Evolutionary conservation across 2,797 vertebrate genomes (phyloP), one percentile per base, ranked within the genome.

Genomic region (Euthynnus affinis): DNA sequence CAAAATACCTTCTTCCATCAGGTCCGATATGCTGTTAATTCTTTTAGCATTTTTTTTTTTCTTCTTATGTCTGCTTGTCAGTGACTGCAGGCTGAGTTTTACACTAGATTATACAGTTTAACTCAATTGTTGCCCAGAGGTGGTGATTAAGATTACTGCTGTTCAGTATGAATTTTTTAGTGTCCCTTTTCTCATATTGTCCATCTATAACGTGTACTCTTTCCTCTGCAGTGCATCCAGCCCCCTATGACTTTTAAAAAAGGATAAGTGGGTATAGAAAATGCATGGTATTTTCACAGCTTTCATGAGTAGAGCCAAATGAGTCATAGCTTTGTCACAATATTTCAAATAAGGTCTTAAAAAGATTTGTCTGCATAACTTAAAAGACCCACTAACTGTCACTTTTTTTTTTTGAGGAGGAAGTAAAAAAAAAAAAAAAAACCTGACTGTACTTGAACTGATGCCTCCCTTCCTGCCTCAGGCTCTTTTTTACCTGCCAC

Each of bases 401-500:
- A n/a, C 44, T 72, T 56, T 49, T 72, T 49, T 72, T 56, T 49
- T 72, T 52, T 46, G 12, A 3, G 15, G 42, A 48, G 46, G 59
- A 62, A 46, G 22, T 1, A 51, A 9, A 48, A 55, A 12, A 13
- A 62, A 46, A 20, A 1, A 51, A 9, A 48, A 55, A 12, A 13
- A 66, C 23, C 4, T 6, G 1, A 10, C 18, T 29, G 62, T 6
- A 56, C 20, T 22, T 82, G 20, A 75, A 14, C 40, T 49, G 12
- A 52, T 34, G 18, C 18, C 17, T 44, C 17, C 17, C 6, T 56
- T 14, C 2, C 23, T 25, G 25, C 64, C 37, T 56, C 59, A 23
- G 62, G 55, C 71, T 37, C 0, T 56, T 55, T 69, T 52, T 6
- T 44, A n/a, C n/a, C 72, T 63, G 51, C 89, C 95, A 93, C 91